Evolutionary conservation across 1,140 invertebrate genomes (phyloP).

Genomic region (Armadillidium nasatum): DNA sequence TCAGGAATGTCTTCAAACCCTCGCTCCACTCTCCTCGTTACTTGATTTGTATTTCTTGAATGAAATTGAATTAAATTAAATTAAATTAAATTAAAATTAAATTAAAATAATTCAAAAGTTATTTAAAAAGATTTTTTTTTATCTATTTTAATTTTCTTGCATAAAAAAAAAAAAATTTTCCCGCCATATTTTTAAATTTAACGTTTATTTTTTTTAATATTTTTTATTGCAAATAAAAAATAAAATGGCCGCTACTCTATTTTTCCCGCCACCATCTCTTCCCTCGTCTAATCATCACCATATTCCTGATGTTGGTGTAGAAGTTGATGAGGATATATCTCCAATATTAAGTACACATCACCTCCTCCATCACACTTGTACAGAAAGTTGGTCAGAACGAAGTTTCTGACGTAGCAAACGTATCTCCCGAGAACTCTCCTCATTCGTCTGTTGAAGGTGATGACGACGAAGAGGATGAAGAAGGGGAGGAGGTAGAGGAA

Average conservation of each 20-base stretch:
- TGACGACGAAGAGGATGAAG: slow-evolving; percentile 24
- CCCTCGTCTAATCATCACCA: slow-evolving; percentile 21
- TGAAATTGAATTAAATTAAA: too few species aligned
- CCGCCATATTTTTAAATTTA: too few species aligned
- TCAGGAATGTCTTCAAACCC: too few species aligned
- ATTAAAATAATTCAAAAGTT: too few species aligned
- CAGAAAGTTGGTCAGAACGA: slow-evolving; percentile 21
- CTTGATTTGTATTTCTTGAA: too few species aligned
- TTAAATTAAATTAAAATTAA: too few species aligned
- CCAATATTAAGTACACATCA: slow-evolving; percentile 18
- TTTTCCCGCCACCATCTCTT: slow-evolving; percentile 30
- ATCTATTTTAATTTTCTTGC: too few species aligned
- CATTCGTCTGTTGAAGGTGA: slow-evolving; percentile 10
- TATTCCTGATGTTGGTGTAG: slow-evolving; percentile 17
- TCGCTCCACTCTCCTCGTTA: too few species aligned
- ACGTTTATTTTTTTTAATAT: neutral
- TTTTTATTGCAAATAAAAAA: slow-evolving; percentile 8
- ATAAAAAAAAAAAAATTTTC: too few species aligned
- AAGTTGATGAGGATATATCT: slow-evolving; percentile 21
- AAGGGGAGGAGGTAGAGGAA: slow-evolving; percentile 23
- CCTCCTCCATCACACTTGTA: slow-evolving; percentile 17
- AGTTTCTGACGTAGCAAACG: neutral
- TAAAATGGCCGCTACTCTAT: slow-evolving; percentile 36
- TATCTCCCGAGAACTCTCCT: neutral
- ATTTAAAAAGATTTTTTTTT: too few species aligned